Evolutionary conservation across 2,888 invertebrate species (phyloP).

Genomic region (Torymus aiolomorphi): DNA sequence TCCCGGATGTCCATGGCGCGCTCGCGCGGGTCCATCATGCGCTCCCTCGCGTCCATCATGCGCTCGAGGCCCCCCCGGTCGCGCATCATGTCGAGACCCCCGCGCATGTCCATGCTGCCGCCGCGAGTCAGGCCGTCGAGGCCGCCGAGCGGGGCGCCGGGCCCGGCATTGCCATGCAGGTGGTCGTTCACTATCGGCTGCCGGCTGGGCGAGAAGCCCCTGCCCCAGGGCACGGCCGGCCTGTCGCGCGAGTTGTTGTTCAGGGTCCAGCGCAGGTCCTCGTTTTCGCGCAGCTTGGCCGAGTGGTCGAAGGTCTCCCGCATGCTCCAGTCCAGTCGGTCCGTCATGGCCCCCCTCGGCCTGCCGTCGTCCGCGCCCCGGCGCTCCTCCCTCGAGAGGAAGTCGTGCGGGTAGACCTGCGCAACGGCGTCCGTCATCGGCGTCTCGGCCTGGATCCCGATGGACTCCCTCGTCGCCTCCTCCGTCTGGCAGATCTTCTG

Average conservation of each 20-base stretch:
- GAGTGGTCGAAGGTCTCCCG: slow-evolving; percentile 69
- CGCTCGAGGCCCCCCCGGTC: neutral
- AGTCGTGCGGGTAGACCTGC: no score
- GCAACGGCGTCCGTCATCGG: slow-evolving; percentile 36
- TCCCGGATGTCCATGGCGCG: slow-evolving; percentile 26
- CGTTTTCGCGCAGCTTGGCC: slow-evolving; percentile 65
- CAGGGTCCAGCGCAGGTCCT: slow-evolving; percentile 70
- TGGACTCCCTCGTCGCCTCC: slow-evolving; percentile 60
- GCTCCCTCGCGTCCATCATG: slow-evolving; percentile 9
- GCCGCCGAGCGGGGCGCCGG: neutral
- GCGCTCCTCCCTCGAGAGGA: no score
- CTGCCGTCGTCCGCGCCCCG: neutral
- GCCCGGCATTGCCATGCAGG: neutral
- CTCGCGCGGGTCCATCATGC: slow-evolving; percentile 23
- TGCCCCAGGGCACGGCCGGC: slow-evolving; percentile 28
- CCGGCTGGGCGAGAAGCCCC: slow-evolving; percentile 29
- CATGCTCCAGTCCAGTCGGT: slow-evolving; percentile 71
- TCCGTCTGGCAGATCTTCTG: slow-evolving; percentile 74
- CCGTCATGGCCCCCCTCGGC: slow-evolving; percentile 67
- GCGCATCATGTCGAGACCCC: neutral
- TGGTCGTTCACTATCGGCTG: slow-evolving; percentile 27
- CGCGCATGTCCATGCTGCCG: neutral
- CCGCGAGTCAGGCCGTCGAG: no score
- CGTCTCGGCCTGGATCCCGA: slow-evolving; percentile 60
- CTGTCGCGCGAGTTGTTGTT: slow-evolving; percentile 62